A percentile compares a stretch with the other conserved stretches of the same genome.
phyloP scores from a whole-genome alignment of 2,888 invertebrate species.

The Malthinus flaveolus region DNA sequence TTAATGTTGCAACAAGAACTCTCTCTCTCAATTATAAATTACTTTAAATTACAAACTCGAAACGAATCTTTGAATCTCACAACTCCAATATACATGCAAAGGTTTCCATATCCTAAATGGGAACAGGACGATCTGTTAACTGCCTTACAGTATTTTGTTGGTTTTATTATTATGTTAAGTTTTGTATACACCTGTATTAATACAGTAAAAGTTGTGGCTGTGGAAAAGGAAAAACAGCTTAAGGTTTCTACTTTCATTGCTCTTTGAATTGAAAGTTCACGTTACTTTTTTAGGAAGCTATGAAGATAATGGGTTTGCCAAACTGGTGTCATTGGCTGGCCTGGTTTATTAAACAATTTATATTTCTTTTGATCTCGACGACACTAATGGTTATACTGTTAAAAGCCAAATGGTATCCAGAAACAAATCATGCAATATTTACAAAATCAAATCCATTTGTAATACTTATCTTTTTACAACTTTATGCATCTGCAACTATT shows the following conservation, averaged over 20 bases:
- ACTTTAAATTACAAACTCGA: background rate
- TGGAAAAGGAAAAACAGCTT: constrained; percentile 75
- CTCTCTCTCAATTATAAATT: constrained; percentile 40
- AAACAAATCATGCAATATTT: constrained; percentile 64
- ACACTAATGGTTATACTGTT: constrained; percentile 59
- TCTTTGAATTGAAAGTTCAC: background rate
- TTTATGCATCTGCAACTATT: constrained; percentile 72
- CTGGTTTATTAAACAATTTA: constrained; percentile 77
- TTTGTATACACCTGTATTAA: constrained; percentile 81
- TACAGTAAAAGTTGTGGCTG: constrained; percentile 72
- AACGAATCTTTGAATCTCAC: constrained; percentile 15
- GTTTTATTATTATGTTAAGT: constrained; percentile 77
- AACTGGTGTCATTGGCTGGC: constrained; percentile 84
- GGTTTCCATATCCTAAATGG: constrained; percentile 77
- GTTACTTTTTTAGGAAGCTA: constrained; percentile 68
- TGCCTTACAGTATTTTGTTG: constrained; percentile 68
- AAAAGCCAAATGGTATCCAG: constrained; percentile 50
- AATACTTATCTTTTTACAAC: constrained; percentile 69
- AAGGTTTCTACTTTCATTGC: constrained; percentile 58
- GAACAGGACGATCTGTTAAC: constrained; percentile 68
- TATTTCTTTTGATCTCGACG: constrained; percentile 65
- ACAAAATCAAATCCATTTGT: constrained; percentile 68
- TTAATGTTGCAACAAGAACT: constrained; percentile 63
- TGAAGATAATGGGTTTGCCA: constrained; percentile 88
- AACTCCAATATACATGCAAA: constrained; percentile 57